Conservation (phyloP, 2,113 vertebrate species). For the Glaucidium brasilianum region DNA sequence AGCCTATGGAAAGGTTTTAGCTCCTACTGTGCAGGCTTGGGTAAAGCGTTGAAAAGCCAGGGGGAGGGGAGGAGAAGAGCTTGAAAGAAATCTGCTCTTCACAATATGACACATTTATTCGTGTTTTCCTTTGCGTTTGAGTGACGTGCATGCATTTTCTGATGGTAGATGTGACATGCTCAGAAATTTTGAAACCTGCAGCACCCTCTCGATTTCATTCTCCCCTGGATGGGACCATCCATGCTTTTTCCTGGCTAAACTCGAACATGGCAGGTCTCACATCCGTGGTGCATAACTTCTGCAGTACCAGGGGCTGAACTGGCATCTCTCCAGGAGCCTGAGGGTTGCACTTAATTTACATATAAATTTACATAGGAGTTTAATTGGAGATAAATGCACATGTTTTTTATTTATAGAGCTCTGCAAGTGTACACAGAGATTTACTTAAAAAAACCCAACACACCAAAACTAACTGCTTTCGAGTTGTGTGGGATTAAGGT, state of each 20-base stretch:
- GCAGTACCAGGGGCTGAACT: not conserved
- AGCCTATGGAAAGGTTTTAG: not conserved
- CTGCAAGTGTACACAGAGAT: constrained; percentile 13
- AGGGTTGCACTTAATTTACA: constrained; percentile 53
- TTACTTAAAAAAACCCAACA: not conserved
- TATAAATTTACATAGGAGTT: constrained; percentile 55
- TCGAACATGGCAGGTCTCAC: not conserved
- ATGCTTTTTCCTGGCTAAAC: not conserved
- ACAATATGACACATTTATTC: not conserved
- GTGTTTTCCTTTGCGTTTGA: not conserved
- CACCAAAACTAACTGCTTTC: not conserved
- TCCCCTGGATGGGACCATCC: not conserved
- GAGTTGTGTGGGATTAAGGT: not conserved
- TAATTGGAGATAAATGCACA: constrained; percentile 62
- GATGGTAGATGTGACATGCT: accelerated
- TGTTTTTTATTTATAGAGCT: constrained; percentile 54
- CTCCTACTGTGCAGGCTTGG: not conserved
- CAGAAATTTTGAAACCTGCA: not conserved
- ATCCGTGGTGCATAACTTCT: not conserved
- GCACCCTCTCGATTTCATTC: accelerated
- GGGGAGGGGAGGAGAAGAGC: not conserved
- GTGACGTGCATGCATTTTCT: not conserved
- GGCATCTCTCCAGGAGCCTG: constrained; percentile 19
- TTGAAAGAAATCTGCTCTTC: not conserved
- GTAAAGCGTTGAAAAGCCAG: not conserved